Percentiles rank a stretch among this genome's conserved stretches.
Conservation (phyloP, 1,140 invertebrate genomes). For the Apis cerana region DNA sequence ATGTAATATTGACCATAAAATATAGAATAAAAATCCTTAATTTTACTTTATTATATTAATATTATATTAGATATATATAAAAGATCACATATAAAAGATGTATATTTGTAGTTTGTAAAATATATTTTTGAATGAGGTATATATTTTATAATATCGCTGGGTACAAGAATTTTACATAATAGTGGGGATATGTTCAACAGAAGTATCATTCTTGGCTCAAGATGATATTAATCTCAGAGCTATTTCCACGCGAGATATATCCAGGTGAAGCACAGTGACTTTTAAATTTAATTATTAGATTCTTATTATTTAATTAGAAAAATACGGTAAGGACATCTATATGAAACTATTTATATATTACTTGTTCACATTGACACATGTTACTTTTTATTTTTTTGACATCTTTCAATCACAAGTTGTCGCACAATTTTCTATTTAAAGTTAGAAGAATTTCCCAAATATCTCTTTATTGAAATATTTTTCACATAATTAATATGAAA, state of each 20-base stretch:
- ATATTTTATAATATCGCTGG: conserved; percentile 17
- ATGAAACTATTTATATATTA: not conserved
- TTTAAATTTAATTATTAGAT: conserved; percentile 44
- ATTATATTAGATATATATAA: not conserved
- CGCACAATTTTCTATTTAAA: not conserved
- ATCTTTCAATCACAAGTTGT: conserved; percentile 45
- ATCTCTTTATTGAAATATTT: not conserved
- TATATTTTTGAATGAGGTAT: not conserved
- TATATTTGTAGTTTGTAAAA: not conserved
- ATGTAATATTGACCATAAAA: not conserved
- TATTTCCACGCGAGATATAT: conserved; percentile 34
- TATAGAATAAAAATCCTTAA: not conserved
- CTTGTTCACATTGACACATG: not conserved
- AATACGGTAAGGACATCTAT: conserved; percentile 49
- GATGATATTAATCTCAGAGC: conserved; percentile 44
- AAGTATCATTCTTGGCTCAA: conserved; percentile 54
- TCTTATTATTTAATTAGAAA: conserved; percentile 30
- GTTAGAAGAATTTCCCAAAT: not conserved
- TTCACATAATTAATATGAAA: not conserved
- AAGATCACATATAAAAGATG: not conserved
- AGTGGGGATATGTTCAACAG: conserved; percentile 55
- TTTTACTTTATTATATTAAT: not conserved
- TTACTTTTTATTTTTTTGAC: conserved; percentile 9
- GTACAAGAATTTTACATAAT: conserved; percentile 45
- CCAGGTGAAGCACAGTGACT: conserved; percentile 37